Evolutionary conservation across 2,888 invertebrate species (phyloP).

Genomic region (Athetis lepigone): DNA sequence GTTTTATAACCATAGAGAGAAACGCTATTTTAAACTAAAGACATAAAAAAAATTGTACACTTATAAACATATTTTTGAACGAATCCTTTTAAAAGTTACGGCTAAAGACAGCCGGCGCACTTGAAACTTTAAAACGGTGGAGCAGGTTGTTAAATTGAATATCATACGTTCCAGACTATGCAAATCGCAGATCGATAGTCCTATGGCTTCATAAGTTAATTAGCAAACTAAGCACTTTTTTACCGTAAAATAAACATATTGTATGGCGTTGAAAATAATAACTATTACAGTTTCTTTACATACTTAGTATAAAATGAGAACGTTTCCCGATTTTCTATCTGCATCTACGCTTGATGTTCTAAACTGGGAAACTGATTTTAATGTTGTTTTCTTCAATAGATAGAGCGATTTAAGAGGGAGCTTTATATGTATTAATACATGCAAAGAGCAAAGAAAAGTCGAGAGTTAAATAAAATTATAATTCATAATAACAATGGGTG

Average conservation of each 20-base stretch:
- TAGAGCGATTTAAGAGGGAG: too few species aligned
- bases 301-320: too few species aligned
- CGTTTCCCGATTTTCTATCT: conserved; percentile 27
- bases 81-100: conserved; percentile 14
- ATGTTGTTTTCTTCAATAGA: too few species aligned
- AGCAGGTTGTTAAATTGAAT: conserved; percentile 16
- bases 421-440: too few species aligned
- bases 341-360: too few species aligned
- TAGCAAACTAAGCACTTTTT: conserved; percentile 27
- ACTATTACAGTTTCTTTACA: background rate
- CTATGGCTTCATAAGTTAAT: conserved; percentile 51
- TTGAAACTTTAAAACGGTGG: background rate
- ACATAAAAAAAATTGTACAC: background rate
- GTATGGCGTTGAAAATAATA: background rate
- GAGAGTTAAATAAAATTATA: too few species aligned
- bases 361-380: too few species aligned
- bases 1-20: too few species aligned
- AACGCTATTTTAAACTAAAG: conserved; percentile 1
- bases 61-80: conserved; percentile 3
- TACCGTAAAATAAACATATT: conserved; percentile 3
- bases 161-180: conserved; percentile 22
- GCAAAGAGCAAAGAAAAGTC: too few species aligned
- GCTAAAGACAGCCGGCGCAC: background rate
- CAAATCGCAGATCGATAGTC: conserved; percentile 36
- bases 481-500: too few species aligned